phyloP scores from a whole-genome alignment of 2,888 invertebrate species.

The Macaria liturata region DNA sequence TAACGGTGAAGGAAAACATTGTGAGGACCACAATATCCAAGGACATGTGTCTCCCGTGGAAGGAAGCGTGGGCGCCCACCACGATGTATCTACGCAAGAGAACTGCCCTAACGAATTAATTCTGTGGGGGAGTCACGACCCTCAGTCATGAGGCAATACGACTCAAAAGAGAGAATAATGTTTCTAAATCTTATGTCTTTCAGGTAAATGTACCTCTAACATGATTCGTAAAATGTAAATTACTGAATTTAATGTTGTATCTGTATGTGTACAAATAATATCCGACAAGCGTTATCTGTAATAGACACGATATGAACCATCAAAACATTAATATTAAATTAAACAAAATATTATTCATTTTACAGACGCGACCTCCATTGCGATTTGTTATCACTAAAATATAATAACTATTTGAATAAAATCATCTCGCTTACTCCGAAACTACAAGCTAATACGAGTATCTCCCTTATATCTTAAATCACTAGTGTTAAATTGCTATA shows the following conservation, averaged over 20 bases:
- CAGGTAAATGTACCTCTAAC: too few relatives aligned
- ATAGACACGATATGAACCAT: constrained; percentile 7
- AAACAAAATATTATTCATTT: constrained; percentile 40
- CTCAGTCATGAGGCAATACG: too few relatives aligned
- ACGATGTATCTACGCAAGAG: too few relatives aligned
- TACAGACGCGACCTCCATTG: constrained; percentile 65
- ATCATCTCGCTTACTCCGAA: constrained; percentile 40
- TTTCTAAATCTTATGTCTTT: too few relatives aligned
- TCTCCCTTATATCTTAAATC: constrained; percentile 35
- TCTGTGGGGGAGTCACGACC: too few relatives aligned
- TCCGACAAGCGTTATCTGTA: constrained; percentile 4
- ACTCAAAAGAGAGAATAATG: too few relatives aligned
- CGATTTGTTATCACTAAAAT: constrained; percentile 64
- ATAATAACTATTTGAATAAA: constrained; percentile 69
- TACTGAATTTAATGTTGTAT: not conserved
- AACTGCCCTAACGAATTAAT: too few relatives aligned
- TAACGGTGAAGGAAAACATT: too few relatives aligned
- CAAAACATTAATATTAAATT: constrained; percentile 19
- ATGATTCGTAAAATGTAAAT: too few relatives aligned
- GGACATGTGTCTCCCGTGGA: too few relatives aligned
- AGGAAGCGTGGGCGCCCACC: too few relatives aligned
- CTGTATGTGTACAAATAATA: not conserved
- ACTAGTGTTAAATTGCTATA: constrained; percentile 1
- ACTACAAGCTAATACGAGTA: constrained; percentile 33
- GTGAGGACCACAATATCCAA: too few relatives aligned